A percentile compares a stretch with the other conserved stretches of the same genome.
Conservation (phyloP, 2,113 vertebrate species). For the Hypocryptadius cinnamomeus region DNA sequence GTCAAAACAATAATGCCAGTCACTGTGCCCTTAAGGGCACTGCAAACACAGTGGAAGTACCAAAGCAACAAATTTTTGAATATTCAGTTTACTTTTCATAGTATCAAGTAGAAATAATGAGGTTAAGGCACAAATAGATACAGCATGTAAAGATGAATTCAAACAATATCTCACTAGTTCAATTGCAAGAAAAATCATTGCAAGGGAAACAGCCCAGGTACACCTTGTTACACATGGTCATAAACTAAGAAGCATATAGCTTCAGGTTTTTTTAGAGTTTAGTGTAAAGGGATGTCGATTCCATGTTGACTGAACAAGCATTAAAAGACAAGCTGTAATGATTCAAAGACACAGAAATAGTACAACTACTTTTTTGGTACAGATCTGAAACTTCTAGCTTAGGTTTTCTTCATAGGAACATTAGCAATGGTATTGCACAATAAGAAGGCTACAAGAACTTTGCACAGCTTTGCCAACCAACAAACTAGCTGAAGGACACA, state of each 20-base stretch:
- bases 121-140: background rate
- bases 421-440: background rate
- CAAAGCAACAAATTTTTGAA: background rate
- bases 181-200: background rate
- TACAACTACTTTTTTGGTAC: background rate
- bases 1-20: background rate
- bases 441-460: background rate
- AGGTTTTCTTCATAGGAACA: background rate
- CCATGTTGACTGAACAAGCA: background rate
- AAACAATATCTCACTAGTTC: background rate
- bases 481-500: background rate
- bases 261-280: background rate
- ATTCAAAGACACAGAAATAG: background rate
- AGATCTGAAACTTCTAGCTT: background rate
- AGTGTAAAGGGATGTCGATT: background rate
- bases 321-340: background rate
- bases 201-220: background rate
- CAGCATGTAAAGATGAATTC: background rate
- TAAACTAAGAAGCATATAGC: background rate
- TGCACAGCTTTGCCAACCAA: background rate
- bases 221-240: background rate
- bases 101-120: background rate
- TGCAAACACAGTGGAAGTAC: background rate
- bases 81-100: background rate
- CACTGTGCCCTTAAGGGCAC: background rate